Conservation (phyloP, 2,113 vertebrate species). For the Labrus mixtus region DNA sequence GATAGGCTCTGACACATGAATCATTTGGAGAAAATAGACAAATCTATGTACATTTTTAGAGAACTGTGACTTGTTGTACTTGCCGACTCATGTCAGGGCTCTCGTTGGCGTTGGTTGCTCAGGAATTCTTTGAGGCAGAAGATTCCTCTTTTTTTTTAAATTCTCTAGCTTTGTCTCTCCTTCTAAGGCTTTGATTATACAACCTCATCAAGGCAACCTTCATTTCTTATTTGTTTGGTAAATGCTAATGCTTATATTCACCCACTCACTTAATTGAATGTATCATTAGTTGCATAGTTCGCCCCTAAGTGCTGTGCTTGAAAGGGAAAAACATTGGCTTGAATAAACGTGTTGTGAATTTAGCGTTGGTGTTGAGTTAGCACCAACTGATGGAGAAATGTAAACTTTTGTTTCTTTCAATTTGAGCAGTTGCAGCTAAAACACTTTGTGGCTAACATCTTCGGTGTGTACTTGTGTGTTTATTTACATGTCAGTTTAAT, state of each 20-base stretch:
- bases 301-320: conserved; percentile 35
- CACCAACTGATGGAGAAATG: neutral
- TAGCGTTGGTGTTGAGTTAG: neutral
- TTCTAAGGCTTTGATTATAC: neutral
- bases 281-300: neutral
- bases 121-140: neutral
- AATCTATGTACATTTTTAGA: too few species aligned
- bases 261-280: conserved; percentile 14
- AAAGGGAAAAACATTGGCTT: conserved; percentile 10
- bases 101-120: neutral
- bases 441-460: too few species aligned
- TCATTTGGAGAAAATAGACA: too few species aligned
- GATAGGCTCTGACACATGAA: too few species aligned
- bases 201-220: neutral
- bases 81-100: neutral
- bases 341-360: neutral
- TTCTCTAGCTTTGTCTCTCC: neutral
- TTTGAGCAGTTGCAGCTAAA: too few species aligned
- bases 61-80: too few species aligned
- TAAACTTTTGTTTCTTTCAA: neutral
- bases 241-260: neutral
- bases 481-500: too few species aligned
- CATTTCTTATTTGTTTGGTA: neutral
- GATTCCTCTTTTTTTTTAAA: neutral
- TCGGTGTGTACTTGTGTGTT: too few species aligned